Base-by-base conservation (phyloP, 2,797 vertebrate species). In the Mico argentatus region DNA sequence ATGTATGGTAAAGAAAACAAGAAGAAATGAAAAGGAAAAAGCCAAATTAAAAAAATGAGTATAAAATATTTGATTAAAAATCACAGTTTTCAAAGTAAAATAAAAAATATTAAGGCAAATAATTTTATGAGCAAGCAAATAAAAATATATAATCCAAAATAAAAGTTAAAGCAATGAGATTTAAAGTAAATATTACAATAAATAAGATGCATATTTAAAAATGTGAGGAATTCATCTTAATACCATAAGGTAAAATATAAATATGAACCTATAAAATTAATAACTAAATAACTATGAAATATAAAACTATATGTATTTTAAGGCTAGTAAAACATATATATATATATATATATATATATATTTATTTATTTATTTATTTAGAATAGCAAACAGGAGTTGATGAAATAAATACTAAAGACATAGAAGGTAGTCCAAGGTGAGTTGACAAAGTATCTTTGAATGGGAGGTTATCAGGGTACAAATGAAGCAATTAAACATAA, bases 101-200 rank as follows among this genome's bases (percentile, higher is more conserved):
- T 73, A 27, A 70, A 33, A 19, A 80, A 61, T 59, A 57, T 19
- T 52, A 83, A 76, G 7, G 15, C 46, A 72, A 84, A 59, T 88
- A 64, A 30, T 94, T 83, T 79, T 36, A 30, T 24, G 44, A 39
- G 3, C 57, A 79, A 75, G 52, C 11, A 72, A 94, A 73, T 70
- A 41, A 91, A 91, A 64, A 41, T 67, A 27, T 2, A 36, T n/a
- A 70, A 77, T 87, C 14, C 84, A 83, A 88, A 15, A 39, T 41
- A 76, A 76, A 80, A 81, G 2, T 46, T 33, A 89, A 93, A 67
- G 10, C 14, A 81, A 80, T 30, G 41, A 91, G 4, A 55, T 46
- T 79, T 83, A 46, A 92, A 89, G 61, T 75, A 81, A 88, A 13
- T 5, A 73, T 82, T 72, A 52, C 67, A 77, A 48, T 57, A 76